A percentile compares a stretch with the other conserved stretches of the same genome.
These are phyloP conservation scores for Drosophila pseudoananassae DNA, from an alignment of 1,140 invertebrate species.

Conservation along the genomic window DNA sequence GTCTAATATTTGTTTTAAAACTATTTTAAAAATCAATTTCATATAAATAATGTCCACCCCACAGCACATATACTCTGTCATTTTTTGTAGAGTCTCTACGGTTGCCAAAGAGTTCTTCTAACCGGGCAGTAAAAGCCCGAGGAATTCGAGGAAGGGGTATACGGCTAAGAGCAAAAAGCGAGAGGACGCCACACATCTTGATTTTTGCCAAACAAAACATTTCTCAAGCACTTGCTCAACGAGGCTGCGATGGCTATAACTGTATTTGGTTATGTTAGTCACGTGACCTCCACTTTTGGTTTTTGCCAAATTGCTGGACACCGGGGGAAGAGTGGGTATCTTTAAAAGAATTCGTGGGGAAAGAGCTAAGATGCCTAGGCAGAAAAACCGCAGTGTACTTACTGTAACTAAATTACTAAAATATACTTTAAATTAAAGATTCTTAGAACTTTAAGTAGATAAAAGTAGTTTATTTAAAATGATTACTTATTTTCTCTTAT, in stretches of 20 bases:
- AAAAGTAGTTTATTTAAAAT: background rate
- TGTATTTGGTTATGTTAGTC: slow-evolving; percentile 80
- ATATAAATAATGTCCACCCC: slow-evolving; percentile 15
- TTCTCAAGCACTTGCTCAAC: slow-evolving; percentile 62
- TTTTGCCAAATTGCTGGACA: slow-evolving; percentile 73
- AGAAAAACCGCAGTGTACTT: slow-evolving; percentile 22
- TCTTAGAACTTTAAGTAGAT: background rate
- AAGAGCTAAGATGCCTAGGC: slow-evolving; percentile 23
- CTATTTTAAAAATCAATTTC: too few relatives aligned
- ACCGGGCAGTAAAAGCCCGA: slow-evolving; percentile 50
- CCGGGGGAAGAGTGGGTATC: background rate
- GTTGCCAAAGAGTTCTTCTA: slow-evolving; percentile 54
- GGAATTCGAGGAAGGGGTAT: background rate
- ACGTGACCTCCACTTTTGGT: slow-evolving; percentile 67
- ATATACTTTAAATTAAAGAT: background rate
- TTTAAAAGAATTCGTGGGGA: background rate
- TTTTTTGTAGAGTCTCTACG: slow-evolving; percentile 19
- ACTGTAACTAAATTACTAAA: slow-evolving; percentile 10
- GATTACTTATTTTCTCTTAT: background rate
- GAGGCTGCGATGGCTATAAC: slow-evolving; percentile 55
- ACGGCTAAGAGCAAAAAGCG: slow-evolving; percentile 31
- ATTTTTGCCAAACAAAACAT: slow-evolving; percentile 83
- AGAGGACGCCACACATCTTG: slow-evolving; percentile 68
- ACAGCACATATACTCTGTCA: slow-evolving; percentile 18
- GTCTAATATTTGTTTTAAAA: too few relatives aligned